Base-by-base conservation (phyloP, 92 coral and sea anemone genomes). In the Porites evermanni region DNA sequence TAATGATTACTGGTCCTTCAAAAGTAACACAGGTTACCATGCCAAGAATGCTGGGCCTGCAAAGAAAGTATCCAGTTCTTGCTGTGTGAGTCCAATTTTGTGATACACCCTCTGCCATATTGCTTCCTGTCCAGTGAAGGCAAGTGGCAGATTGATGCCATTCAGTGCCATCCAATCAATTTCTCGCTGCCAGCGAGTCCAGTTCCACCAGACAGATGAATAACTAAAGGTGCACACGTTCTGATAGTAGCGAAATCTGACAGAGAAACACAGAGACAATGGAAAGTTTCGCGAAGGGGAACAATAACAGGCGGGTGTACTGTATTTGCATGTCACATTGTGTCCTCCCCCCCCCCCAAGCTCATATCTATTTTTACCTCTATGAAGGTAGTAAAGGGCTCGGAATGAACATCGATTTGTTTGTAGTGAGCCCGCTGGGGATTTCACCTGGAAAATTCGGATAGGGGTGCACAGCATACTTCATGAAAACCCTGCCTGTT, bases 141-240 rank as follows among this genome's bases (percentile, higher is more conserved):
- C 92, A 64, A 89, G 81, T 23, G 92, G 89, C 76, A 89, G 80
- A 29, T 89, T 89, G 63, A 89, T 89, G 66, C 92, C 92, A 71
- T 84, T 89, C 89, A 89, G 73, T 1, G 79, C 92, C 92, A 89
- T 89, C 92, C 92, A 89, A 82, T 89, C 92, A 0, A 89, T 89
- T 68, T 89, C 92, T 53, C 72, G 87, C 66, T 77, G 79, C 92
- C 92, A 89, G 12, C 88, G 81, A 11, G 83, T 79, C 92, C 92
- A 89, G 51, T 84, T 70, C 92, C 92, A 89, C 92, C 92, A 89
- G 47, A 70, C 89, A 51, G 77, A 89, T 53, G 92, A 89, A 53
- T 89, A 89, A 79, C 92, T 89, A 2, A 84, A 89, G 16, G 92
- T 89, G 81, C 92, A 89, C 26, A 79, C 92, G 65, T 89, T 89